A percentile compares a stretch with the other conserved stretches of the same genome.
These are phyloP conservation scores for Rhopalosiphum nymphaeae DNA, from an alignment of 2,888 invertebrate species.

Conservation along the genomic window DNA sequence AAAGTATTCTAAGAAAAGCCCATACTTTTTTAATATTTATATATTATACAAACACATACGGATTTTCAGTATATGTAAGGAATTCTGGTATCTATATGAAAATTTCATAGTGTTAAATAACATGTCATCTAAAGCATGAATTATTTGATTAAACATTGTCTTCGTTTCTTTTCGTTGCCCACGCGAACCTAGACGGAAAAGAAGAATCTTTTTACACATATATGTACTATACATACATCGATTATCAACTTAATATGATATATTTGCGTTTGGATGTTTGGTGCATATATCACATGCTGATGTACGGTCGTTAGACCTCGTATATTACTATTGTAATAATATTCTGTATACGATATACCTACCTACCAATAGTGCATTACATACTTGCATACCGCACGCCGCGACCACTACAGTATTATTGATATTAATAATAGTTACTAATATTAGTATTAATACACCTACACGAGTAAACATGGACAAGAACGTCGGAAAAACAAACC, in stretches of 20 bases:
- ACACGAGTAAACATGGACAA: background rate
- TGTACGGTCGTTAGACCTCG: background rate
- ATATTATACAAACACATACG: background rate
- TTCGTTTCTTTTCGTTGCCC: background rate
- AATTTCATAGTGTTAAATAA: background rate
- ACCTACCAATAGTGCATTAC: background rate
- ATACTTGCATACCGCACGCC: background rate
- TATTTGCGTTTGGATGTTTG: too few species aligned
- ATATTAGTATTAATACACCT: background rate
- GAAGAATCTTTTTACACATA: background rate
- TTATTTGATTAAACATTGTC: background rate
- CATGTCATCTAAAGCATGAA: background rate
- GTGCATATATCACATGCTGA: background rate
- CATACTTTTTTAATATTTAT: background rate
- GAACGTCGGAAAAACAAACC: background rate
- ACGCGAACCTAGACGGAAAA: background rate
- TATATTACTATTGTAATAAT: background rate
- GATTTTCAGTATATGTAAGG: background rate
- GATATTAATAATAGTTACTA: background rate
- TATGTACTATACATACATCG: too few species aligned
- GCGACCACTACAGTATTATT: background rate
- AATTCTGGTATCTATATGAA: background rate
- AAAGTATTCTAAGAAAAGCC: background rate
- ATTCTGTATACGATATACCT: background rate
- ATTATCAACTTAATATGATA: too few species aligned